Base-by-base conservation (phyloP, 2,797 vertebrate genomes). In the Columba guinea region DNA sequence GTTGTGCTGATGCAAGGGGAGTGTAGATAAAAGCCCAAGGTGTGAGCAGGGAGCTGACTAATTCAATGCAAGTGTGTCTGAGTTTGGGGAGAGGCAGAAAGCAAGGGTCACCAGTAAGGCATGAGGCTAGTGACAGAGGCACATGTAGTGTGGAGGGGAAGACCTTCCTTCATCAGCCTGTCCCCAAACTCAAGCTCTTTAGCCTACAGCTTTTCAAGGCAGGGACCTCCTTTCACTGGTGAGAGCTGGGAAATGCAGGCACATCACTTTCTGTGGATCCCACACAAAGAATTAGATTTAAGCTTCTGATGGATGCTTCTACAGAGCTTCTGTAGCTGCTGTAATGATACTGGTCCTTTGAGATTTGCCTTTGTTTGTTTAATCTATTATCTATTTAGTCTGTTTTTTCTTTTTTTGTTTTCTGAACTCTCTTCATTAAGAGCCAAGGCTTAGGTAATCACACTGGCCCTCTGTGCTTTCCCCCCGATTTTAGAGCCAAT, bases 331-430 rank as follows among this genome's bases (percentile, higher is more conserved):
- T 79, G 4, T 77, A 70, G 41, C 32, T 87, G 73, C 53, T 86
- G 23, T 78, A 71, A 64, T 76, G 15, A 65, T 86, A 59, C 10
- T 88, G 51, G 48, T 62, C 48, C 70, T 78, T 55, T 62, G 53
- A 69, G 41, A 90, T 90, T 88, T 91, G 37, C 46, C 51, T 70
- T 84, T 58, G 23, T 75, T 80, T 80, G 28, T 83, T 93, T 90
- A 76, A 67, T 78, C 60, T 73, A 12, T 92, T 79, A 63, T 79
- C 63, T 75, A 3, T 87, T 90, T 89, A 48, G 55, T 77, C 68
- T 83, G 34, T 9, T 48, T 94, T 92, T 78, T 60, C 22, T 76
- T 73, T 73, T 32, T 83, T 84, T 89, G 51, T 92, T 76, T 91
- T 87, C 35, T 67, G 37, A 46, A 34, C 56, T 78, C 24, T 73